Evolutionary conservation across 2,113 vertebrate species (phyloP).

Genomic region (Protomyctophum bolini): DNA sequence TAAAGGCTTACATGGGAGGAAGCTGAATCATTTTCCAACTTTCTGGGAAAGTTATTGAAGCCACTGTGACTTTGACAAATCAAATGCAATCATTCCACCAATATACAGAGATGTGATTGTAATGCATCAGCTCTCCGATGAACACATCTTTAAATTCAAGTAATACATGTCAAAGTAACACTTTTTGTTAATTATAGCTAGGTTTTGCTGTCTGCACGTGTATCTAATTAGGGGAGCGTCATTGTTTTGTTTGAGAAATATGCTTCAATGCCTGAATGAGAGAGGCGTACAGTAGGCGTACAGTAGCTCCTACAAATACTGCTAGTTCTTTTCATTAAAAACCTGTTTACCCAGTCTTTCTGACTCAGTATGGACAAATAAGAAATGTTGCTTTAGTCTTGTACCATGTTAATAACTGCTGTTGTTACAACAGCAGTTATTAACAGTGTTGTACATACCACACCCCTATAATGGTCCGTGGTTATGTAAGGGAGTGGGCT

Average conservation of each 20-base stretch:
- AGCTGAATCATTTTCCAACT: slow-evolving; percentile 7
- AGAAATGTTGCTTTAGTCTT: slow-evolving; percentile 40
- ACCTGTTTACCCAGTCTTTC: too few species aligned
- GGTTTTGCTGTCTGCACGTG: neutral
- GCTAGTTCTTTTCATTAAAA: too few species aligned
- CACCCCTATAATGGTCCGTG: slow-evolving; percentile 66
- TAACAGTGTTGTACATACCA: slow-evolving; percentile 31
- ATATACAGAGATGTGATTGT: neutral
- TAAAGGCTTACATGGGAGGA: slow-evolving; percentile 42
- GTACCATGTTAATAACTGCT: slow-evolving; percentile 58
- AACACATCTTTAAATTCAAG: neutral
- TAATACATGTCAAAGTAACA: too few species aligned
- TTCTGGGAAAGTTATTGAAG: slow-evolving; percentile 35
- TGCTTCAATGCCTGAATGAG: neutral
- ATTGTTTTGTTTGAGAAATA: neutral
- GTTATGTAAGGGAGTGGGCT: slow-evolving; percentile 70
- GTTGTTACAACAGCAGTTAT: neutral
- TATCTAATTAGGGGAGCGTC: neutral
- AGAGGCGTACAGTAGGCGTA: too few species aligned
- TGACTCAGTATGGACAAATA: slow-evolving; percentile 18
- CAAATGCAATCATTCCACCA: neutral
- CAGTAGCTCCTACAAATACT: too few species aligned
- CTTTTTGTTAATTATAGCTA: neutral
- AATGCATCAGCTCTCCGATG: neutral
- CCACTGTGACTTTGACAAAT: slow-evolving; percentile 7